Percentiles rank a stretch among this genome's conserved stretches.
phyloP scores from a whole-genome alignment of 1,140 invertebrate genomes.

The Drosophila nikananu region DNA sequence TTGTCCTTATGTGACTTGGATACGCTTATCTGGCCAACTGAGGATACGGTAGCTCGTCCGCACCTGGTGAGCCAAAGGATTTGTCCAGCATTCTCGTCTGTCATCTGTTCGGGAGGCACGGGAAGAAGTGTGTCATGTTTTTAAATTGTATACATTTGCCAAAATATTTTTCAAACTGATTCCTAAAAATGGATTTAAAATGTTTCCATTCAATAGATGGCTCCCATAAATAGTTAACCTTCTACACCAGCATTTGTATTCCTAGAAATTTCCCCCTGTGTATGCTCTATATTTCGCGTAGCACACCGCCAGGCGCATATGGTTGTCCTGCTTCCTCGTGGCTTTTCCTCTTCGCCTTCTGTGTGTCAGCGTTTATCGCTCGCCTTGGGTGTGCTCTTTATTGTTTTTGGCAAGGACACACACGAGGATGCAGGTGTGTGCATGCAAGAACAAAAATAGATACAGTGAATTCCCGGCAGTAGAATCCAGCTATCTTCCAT shows the following conservation, averaged over 20 bases:
- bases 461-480: constrained; percentile 19
- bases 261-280: neutral
- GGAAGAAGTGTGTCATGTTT: neutral
- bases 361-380: constrained; percentile 69
- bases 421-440: constrained; percentile 37
- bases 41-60: constrained; percentile 13
- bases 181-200: neutral
- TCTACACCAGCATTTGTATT: too few species aligned
- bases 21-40: constrained; percentile 60
- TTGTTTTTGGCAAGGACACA: constrained; percentile 72
- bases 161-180: too few species aligned
- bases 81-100: constrained; percentile 1
- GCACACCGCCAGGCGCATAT: constrained; percentile 47
- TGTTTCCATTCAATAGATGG: neutral
- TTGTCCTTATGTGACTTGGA: constrained; percentile 81
- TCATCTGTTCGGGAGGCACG: neutral
- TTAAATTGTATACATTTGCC: neutral
- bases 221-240: too few species aligned
- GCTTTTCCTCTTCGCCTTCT: constrained; percentile 26
- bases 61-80: constrained; percentile 28
- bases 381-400: constrained; percentile 52
- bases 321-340: constrained; percentile 18
- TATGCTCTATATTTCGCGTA: constrained; percentile 20
- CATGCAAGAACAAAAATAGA: constrained; percentile 14
- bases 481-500: constrained; percentile 2